A percentile compares a stretch with the other conserved stretches of the same genome.
Evolutionary conservation across 2,113 vertebrate species (phyloP).

Genomic region (Amia ocellicauda): DNA sequence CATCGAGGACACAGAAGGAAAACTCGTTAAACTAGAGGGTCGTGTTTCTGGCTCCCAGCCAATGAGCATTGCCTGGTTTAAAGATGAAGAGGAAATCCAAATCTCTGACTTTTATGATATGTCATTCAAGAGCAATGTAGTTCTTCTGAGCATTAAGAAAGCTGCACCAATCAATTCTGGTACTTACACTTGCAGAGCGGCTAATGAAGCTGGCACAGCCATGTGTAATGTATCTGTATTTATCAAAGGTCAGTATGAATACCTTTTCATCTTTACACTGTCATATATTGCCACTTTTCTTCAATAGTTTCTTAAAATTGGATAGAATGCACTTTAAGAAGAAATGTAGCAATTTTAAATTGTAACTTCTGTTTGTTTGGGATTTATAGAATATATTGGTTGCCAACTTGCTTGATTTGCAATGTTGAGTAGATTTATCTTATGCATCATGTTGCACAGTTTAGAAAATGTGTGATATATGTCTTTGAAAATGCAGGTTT

Average conservation of each 20-base stretch:
- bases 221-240: conserved; percentile 75
- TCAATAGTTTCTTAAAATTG: too few species aligned
- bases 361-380: neutral
- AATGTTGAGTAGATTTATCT: neutral
- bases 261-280: too few species aligned
- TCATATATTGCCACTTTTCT: conserved; percentile 6
- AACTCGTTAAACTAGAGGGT: conserved; percentile 84
- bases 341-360: neutral
- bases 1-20: conserved; percentile 87
- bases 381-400: neutral
- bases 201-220: conserved; percentile 83
- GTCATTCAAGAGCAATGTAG: conserved; percentile 81
- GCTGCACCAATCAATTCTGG: conserved; percentile 73
- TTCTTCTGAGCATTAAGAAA: conserved; percentile 77
- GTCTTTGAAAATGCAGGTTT: too few species aligned
- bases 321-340: neutral
- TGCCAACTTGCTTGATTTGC: neutral
- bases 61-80: conserved; percentile 82
- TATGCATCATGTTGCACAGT: neutral
- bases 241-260: conserved; percentile 77
- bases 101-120: conserved; percentile 79
- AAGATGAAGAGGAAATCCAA: conserved; percentile 75
- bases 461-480: neutral
- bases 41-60: conserved; percentile 89
- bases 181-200: conserved; percentile 79